Percentiles rank a stretch among this genome's conserved stretches.
Evolutionary conservation across 2,797 vertebrate genomes (phyloP).

Genomic region (Sebastes baramenuke): DNA sequence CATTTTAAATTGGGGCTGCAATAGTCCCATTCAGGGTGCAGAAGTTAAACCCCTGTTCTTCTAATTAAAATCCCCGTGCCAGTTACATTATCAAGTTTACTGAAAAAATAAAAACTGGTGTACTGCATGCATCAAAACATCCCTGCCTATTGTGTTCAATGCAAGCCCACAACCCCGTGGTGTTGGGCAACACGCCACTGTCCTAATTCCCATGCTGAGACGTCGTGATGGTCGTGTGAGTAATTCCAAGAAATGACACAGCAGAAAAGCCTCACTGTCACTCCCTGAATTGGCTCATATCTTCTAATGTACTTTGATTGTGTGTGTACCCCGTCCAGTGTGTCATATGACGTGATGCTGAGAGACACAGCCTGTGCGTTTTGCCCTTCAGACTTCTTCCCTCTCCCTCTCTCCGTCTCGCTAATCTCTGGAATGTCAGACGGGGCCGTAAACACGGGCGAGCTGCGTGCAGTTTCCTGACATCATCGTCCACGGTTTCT

Average conservation of each 20-base stretch:
- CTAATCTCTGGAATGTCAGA: not conserved
- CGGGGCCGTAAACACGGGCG: not conserved
- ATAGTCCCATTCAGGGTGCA: not conserved
- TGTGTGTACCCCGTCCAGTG: not conserved
- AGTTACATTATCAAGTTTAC: not conserved
- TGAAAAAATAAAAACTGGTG: not conserved
- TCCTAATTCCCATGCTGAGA: not conserved
- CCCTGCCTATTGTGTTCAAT: not conserved
- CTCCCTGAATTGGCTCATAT: no score
- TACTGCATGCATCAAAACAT: not conserved
- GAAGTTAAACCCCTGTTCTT: not conserved
- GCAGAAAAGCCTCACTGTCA: not conserved
- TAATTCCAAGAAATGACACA: not conserved
- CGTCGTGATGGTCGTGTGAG: not conserved
- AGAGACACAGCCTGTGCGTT: not conserved
- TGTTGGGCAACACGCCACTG: not conserved
- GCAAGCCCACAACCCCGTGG: no score
- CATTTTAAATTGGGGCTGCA: not conserved
- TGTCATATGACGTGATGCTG: slow-evolving; percentile 20
- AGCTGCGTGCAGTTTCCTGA: not conserved
- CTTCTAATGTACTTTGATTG: not conserved
- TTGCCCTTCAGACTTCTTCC: not conserved
- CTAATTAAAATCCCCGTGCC: not conserved
- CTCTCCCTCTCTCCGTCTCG: not conserved
- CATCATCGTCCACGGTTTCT: not conserved